phyloP scores from a whole-genome alignment of 2,113 vertebrate genomes.

The Vimba vimba region DNA sequence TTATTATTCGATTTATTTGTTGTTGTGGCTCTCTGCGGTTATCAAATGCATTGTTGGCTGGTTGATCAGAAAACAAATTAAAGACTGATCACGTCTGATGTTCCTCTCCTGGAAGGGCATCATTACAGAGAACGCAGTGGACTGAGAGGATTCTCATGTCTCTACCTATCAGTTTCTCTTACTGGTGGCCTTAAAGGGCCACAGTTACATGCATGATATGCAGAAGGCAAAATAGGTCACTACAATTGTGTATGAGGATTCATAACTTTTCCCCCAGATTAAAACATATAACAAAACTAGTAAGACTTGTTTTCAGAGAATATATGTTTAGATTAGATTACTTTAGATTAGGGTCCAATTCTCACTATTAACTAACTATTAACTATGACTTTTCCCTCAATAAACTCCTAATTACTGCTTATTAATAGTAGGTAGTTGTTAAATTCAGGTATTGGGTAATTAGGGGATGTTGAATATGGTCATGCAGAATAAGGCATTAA shows the following conservation, averaged over 20 bases:
- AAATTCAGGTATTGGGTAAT: too few relatives aligned
- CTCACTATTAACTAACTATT: not conserved
- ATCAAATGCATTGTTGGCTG: not conserved
- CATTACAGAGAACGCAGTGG: not conserved
- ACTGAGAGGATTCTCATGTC: not conserved
- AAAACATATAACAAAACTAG: not conserved
- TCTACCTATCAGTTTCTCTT: conserved; percentile 22
- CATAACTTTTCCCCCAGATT: not conserved
- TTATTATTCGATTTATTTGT: conserved; percentile 8
- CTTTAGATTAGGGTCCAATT: too few relatives aligned
- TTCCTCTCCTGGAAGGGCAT: not conserved
- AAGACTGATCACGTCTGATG: not conserved
- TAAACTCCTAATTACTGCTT: too few relatives aligned
- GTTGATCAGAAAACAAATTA: not conserved
- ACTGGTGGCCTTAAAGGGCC: conserved; percentile 22
- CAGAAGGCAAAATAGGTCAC: conserved; percentile 29
- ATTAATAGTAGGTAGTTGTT: too few relatives aligned
- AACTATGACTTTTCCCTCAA: too few relatives aligned
- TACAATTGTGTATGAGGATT: not conserved
- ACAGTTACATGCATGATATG: not conserved
- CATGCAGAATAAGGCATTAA: too few relatives aligned
- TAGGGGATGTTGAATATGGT: too few relatives aligned
- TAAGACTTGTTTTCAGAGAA: not conserved
- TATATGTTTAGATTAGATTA: too few relatives aligned
- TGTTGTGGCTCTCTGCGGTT: not conserved